Evolutionary conservation across 2,113 vertebrate species (phyloP), one percentile per base, ranked within the genome.

Genomic region (Ceyx cyanopectus): DNA sequence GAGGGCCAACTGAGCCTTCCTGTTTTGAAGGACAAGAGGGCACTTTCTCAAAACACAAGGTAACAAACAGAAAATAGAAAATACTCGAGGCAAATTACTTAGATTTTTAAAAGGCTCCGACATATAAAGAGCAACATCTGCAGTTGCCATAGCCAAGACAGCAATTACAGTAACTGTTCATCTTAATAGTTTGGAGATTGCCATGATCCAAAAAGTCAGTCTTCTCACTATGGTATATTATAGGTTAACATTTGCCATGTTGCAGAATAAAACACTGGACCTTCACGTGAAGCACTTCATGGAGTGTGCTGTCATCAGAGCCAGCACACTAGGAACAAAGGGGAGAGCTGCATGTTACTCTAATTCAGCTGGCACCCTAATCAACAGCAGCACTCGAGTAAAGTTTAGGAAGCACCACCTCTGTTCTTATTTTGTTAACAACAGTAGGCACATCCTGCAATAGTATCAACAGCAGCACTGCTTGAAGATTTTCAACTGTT

Each of bases 11-110:
- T 0, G 3, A 87, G 17, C 37, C 53, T 78, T 92, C 30, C 75
- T 88, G 7, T 72, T 91, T 32, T 58, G 84, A 95, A 95, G 93
- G 94, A 89, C 84, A 86, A 95, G 61, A 86, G 37, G 56, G 29
- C 48, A 56, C 29, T 90, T 81, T 53, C 62, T 34, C 37, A 91
- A 90, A 93, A 65, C 37, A 68, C 37, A 83, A 87, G 50, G 68
- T 81, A 91, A 68, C 22, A 46, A 83, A 62, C 20, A 58, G 50
- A 89, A 93, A 75, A 73, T 22, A 65, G 43, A 94, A 89, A 68
- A 72, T 61, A 60, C 65, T 89, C 89, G 32, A 85, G 14, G 24
- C 14, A 88, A 81, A 93, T 78, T 0, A 37, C 62, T 78, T 79
- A 6, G 12, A 34, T 48, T 75, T 94, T 79, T 69, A 20, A 83